phyloP scores from a whole-genome alignment of 2,797 vertebrate species.

The Setipinna tenuifilis region DNA sequence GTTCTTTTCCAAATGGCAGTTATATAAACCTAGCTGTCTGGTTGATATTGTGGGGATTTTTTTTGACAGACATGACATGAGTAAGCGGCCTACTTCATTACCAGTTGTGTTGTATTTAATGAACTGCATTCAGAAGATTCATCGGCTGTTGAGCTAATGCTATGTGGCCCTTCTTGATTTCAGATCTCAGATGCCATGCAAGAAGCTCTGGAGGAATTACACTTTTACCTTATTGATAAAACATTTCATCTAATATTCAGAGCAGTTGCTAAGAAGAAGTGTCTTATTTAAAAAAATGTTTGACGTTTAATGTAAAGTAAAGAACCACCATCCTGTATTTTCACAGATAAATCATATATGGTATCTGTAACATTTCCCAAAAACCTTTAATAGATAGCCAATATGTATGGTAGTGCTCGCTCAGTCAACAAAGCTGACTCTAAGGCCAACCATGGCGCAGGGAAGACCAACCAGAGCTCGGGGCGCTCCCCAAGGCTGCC shows the following conservation, averaged over 20 bases:
- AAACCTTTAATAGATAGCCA: constrained; percentile 49
- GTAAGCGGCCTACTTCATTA: not conserved
- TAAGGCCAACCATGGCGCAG: constrained; percentile 79
- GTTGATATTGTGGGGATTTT: not conserved
- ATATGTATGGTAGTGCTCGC: constrained; percentile 96
- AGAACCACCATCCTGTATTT: not conserved
- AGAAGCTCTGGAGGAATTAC: constrained; percentile 7
- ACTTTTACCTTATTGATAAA: not conserved
- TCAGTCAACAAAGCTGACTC: constrained; percentile 93
- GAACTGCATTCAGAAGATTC: not conserved
- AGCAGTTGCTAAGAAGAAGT: not conserved
- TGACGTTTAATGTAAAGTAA: not conserved
- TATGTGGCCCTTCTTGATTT: not conserved
- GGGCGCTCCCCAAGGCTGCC: constrained; percentile 94
- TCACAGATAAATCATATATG: constrained; percentile 4
- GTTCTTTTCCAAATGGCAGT: not conserved
- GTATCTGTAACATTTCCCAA: not conserved
- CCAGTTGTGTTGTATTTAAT: not conserved
- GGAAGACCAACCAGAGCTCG: constrained; percentile 87
- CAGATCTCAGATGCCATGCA: constrained; percentile 23
- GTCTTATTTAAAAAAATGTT: not conserved
- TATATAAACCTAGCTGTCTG: not conserved
- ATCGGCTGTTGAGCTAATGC: not conserved
- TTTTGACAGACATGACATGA: constrained; percentile 9
- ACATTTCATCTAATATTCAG: constrained; percentile 4